Conservation (phyloP, 2,797 vertebrate species). For the Danionella dracula region DNA sequence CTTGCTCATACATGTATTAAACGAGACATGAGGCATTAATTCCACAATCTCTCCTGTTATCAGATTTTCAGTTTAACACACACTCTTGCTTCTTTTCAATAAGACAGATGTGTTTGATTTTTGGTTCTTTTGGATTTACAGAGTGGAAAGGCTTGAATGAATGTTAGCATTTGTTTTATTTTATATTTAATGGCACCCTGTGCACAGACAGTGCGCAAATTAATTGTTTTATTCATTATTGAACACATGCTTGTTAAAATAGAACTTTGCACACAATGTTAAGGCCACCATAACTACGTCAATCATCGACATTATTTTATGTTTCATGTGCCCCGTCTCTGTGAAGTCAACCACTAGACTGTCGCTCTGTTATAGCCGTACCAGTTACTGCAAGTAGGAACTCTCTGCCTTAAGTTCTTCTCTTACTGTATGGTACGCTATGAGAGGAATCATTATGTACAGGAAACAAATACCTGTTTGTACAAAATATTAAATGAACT, state of each 20-base stretch:
- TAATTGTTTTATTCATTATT: constrained; percentile 28
- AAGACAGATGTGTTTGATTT: not conserved
- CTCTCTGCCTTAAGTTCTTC: constrained; percentile 83
- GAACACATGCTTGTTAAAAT: constrained; percentile 34
- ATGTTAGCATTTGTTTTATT: not conserved
- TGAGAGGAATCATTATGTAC: constrained; percentile 69
- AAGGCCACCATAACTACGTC: not conserved
- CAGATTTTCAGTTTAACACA: constrained; percentile 49
- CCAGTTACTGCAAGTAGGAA: constrained; percentile 62
- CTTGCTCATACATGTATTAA: constrained; percentile 68
- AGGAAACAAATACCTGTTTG: constrained; percentile 84
- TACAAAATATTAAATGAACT: constrained; percentile 82
- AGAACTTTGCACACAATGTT: constrained; percentile 17
- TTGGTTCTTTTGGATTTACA: constrained; percentile 2
- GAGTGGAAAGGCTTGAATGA: not conserved
- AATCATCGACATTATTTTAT: not conserved
- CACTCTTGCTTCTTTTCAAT: constrained; percentile 33
- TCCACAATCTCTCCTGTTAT: constrained; percentile 69
- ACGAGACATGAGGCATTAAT: constrained; percentile 70
- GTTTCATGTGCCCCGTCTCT: constrained; percentile 7
- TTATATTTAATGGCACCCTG: not conserved
- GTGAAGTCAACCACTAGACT: constrained; percentile 42
- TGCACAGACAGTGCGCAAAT: not conserved
- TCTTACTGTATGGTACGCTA: constrained; percentile 79
- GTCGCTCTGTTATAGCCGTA: constrained; percentile 39